Percentiles rank a stretch among this genome's conserved stretches.
These are phyloP conservation scores for Thinocorus orbignyianus DNA, from an alignment of 2,113 vertebrate species.

Conservation along the genomic window DNA sequence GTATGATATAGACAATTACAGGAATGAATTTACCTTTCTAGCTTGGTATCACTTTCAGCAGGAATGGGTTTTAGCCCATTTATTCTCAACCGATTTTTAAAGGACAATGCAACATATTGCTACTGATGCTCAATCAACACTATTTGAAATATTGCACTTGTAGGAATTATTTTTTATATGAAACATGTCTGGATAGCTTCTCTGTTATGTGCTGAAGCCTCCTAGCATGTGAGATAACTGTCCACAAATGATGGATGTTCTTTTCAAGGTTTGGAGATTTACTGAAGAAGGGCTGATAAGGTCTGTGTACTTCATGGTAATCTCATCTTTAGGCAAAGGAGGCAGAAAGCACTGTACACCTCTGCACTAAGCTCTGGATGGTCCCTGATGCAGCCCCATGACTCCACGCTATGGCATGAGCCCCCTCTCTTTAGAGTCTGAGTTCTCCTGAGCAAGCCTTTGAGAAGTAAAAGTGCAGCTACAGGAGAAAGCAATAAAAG, in stretches of 20 bases:
- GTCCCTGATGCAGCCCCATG: accelerated
- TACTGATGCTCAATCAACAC: background rate
- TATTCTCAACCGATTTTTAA: background rate
- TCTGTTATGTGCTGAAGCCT: background rate
- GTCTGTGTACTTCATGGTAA: background rate
- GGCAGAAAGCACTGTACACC: accelerated
- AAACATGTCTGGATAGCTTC: background rate
- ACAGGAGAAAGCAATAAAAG: background rate
- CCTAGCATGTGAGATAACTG: background rate
- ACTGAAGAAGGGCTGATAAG: background rate
- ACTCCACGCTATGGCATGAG: too few relatives aligned
- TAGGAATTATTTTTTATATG: background rate
- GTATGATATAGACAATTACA: background rate
- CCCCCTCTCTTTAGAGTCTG: background rate
- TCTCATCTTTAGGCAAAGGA: background rate
- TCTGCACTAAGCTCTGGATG: background rate
- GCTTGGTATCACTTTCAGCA: background rate
- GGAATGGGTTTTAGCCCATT: background rate
- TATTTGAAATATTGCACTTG: background rate
- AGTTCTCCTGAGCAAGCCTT: background rate
- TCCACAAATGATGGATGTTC: background rate
- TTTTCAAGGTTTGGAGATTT: background rate
- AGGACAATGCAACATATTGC: background rate
- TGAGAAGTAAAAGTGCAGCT: background rate
- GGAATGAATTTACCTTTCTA: background rate